A percentile compares a stretch with the other conserved stretches of the same genome.
Conservation (phyloP, 2,888 invertebrate genomes). For the Napeogenes sylphis region DNA sequence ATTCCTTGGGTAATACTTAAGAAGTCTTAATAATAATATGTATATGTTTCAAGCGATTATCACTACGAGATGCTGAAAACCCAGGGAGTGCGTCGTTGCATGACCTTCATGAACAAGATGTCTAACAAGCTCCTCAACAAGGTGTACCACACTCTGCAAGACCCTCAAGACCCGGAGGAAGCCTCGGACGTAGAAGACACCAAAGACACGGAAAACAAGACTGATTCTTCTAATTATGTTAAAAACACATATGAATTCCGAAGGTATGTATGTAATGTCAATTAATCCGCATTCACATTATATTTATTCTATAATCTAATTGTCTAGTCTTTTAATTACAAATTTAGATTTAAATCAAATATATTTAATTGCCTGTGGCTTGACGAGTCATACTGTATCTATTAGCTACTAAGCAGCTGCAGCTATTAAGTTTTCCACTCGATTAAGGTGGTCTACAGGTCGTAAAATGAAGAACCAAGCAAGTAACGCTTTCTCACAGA, state of each 20-base stretch:
- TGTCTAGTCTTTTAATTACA: no score
- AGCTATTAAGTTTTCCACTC: no score
- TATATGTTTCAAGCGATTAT: slow-evolving; percentile 79
- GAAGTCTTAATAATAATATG: background rate
- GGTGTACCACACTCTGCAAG: slow-evolving; percentile 80
- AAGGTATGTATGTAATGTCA: slow-evolving; percentile 26
- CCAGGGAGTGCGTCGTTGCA: slow-evolving; percentile 88
- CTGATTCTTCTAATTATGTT: slow-evolving; percentile 18
- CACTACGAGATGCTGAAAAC: slow-evolving; percentile 93
- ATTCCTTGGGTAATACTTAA: no score
- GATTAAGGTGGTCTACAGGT: no score
- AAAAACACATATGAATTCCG: slow-evolving; percentile 28
- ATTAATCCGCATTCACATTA: background rate
- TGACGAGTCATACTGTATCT: no score
- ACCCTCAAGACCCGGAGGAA: slow-evolving; percentile 32
- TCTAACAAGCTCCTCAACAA: slow-evolving; percentile 83
- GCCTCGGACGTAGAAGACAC: slow-evolving; percentile 19
- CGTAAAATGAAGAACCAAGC: no score
- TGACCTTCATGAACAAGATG: slow-evolving; percentile 86
- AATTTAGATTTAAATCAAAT: no score
- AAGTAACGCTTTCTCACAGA: no score
- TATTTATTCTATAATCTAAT: background rate
- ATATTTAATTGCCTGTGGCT: no score
- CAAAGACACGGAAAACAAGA: slow-evolving; percentile 25
- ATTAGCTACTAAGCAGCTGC: no score